Evolutionary conservation across 1,140 invertebrate genomes (phyloP), one percentile per base, ranked within the genome.

Genomic region (Drosophila kurseongensis): DNA sequence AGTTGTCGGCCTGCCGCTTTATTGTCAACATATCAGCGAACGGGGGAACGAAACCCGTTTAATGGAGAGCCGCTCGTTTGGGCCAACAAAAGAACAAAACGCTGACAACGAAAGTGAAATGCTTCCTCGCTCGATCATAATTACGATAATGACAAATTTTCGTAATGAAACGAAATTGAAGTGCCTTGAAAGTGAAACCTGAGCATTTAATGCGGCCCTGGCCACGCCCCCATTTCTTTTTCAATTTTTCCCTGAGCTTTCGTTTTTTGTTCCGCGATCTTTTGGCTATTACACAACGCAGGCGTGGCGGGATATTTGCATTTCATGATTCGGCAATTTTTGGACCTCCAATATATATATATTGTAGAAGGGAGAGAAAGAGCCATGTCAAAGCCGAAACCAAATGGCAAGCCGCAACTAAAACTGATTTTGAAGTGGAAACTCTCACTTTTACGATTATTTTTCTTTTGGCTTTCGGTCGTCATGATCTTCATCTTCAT

Each of bases 361-460:
- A 13, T 60, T 27, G 56, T 58, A 14, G 50, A 68, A 60, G 65
- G 59, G 47, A 75, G 68, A 76, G 63, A 63, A 74, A 68, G 63
- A 68, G 61, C 14, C 27, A 40, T 16, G 12, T 13, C 12, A 62
- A 67, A 42, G 55, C 72, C 60, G 14, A 74, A 62, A 48, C n/a
- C 59, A 74, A 78, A 72, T 67, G 58, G 69, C 51, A 80, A 71
- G 54, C 38, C 47, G 57, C 61, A 71, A 55, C 13, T 60, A 75
- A 75, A 79, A 76, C 74, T 69, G 72, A 88, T 83, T 88, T 80
- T 82, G 72, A 73, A 89, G 83, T 88, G 83, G 76, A 89, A 89
- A 89, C 84, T 89, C 84, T 89, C 84, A 89, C 84, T 89, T 89
- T 89, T 89, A 89, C 74, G 84, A 89, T 84, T 89, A 89, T 89